A percentile compares a stretch with the other conserved stretches of the same genome.
Conservation (phyloP, 2,113 vertebrate species). For the Hippocampus abdominalis region DNA sequence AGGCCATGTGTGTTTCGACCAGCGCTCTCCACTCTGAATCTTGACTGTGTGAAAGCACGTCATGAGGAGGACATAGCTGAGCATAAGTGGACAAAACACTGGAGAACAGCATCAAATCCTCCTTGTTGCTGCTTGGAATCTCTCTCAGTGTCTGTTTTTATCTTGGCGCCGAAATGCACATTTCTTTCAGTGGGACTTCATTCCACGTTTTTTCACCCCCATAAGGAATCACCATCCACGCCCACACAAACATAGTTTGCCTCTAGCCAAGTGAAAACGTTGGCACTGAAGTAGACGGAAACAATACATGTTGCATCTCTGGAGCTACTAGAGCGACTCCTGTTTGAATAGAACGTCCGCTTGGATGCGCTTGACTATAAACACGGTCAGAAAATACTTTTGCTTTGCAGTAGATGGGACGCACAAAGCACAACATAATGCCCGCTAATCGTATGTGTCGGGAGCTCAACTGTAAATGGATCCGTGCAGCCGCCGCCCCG, state of each 20-base stretch:
- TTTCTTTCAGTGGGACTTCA: slow-evolving; percentile 20
- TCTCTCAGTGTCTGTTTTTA: background rate
- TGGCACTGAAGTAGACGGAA: slow-evolving; percentile 28
- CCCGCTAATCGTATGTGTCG: slow-evolving; percentile 6
- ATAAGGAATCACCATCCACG: slow-evolving; percentile 22
- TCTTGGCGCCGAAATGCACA: background rate
- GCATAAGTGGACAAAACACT: slow-evolving; percentile 10
- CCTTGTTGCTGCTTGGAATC: background rate
- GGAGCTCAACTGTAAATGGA: slow-evolving; percentile 8
- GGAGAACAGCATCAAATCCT: background rate
- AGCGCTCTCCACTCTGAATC: slow-evolving; percentile 16
- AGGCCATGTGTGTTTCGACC: slow-evolving; percentile 36
- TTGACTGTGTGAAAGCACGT: slow-evolving; percentile 15
- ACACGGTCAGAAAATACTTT: slow-evolving; percentile 29
- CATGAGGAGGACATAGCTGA: slow-evolving; percentile 6
- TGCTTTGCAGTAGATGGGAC: slow-evolving; percentile 12
- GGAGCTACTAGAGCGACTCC: slow-evolving; percentile 27
- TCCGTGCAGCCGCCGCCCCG: slow-evolving; percentile 16
- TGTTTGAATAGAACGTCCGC: slow-evolving; percentile 36
- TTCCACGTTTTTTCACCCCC: slow-evolving; percentile 14
- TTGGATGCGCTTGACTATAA: slow-evolving; percentile 55
- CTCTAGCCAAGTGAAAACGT: slow-evolving; percentile 28
- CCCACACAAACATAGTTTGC: slow-evolving; percentile 20
- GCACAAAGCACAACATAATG: slow-evolving; percentile 18
- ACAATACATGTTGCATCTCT: slow-evolving; percentile 23